Conservation (phyloP, 2,888 invertebrate genomes). For the Biston betularia region DNA sequence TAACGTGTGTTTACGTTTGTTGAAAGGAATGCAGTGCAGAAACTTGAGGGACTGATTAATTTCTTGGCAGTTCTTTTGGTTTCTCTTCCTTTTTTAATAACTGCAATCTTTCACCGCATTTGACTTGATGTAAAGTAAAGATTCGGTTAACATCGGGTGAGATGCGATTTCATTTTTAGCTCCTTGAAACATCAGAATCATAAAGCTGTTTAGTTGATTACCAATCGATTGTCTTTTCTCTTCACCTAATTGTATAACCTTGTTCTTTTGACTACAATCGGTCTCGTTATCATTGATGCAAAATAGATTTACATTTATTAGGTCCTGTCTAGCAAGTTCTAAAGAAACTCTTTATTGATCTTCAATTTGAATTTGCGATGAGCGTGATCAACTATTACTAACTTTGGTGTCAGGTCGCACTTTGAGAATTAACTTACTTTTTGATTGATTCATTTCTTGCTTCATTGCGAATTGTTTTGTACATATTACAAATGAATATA, state of each 20-base stretch:
- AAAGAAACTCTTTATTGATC: slow-evolving; percentile 32
- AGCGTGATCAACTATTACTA: slow-evolving; percentile 25
- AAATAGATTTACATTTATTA: slow-evolving; percentile 30
- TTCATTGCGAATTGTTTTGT: slow-evolving; percentile 16
- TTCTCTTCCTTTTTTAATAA: neutral
- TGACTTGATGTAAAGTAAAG: too few relatives aligned
- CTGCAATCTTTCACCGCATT: too few relatives aligned
- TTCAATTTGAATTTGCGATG: slow-evolving; percentile 36
- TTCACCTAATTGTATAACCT: slow-evolving; percentile 2
- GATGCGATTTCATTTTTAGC: neutral
- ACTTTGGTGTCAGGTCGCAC: slow-evolving; percentile 31
- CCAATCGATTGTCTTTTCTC: neutral
- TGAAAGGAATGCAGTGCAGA: slow-evolving; percentile 24
- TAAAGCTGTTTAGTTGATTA: neutral
- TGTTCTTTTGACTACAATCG: slow-evolving; percentile 19
- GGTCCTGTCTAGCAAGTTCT: slow-evolving; percentile 28
- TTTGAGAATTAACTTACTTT: slow-evolving; percentile 25
- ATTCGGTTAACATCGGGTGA: too few relatives aligned
- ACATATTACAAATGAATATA: neutral
- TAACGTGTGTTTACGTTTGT: slow-evolving; percentile 30
- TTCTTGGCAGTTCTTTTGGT: neutral
- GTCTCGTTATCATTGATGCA: slow-evolving; percentile 21
- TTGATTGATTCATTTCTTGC: slow-evolving; percentile 38
- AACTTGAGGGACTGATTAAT: slow-evolving; percentile 2
- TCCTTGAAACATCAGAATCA: neutral